phyloP scores from a whole-genome alignment of 1,140 invertebrate genomes.

The Brachionus plicatilis region DNA sequence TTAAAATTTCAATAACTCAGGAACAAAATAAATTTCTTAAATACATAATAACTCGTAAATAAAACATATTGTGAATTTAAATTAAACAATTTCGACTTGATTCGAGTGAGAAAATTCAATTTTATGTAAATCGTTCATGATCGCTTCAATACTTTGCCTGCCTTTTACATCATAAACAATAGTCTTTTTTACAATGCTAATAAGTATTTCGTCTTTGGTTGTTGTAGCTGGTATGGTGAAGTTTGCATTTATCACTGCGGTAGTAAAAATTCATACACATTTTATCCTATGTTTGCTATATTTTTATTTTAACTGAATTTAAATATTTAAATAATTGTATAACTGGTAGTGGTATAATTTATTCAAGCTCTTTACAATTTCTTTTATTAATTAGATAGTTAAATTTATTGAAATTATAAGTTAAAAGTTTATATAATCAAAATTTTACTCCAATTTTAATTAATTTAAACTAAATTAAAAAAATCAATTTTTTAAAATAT shows the following conservation, averaged over 20 bases:
- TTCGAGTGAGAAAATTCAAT: slow-evolving; percentile 9
- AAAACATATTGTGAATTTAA: not conserved
- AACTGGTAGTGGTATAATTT: too few relatives aligned
- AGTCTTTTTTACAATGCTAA: not conserved
- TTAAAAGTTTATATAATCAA: too few relatives aligned
- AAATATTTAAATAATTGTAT: too few relatives aligned
- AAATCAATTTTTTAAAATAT: too few relatives aligned
- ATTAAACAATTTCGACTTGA: not conserved
- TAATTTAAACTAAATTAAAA: too few relatives aligned
- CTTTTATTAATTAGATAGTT: too few relatives aligned
- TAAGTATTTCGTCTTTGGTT: not conserved
- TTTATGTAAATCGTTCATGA: not conserved
- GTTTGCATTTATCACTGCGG: not conserved
- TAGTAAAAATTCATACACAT: too few relatives aligned
- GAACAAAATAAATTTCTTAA: not conserved
- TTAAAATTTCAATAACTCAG: not conserved
- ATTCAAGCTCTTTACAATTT: too few relatives aligned
- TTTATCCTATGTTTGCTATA: too few relatives aligned
- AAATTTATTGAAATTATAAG: too few relatives aligned
- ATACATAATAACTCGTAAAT: not conserved
- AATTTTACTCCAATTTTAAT: too few relatives aligned
- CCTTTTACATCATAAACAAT: not conserved
- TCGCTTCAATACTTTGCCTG: not conserved
- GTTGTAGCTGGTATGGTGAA: not conserved
- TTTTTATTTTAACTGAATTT: too few relatives aligned